Conservation (phyloP, 1,140 invertebrate genomes). For the Brachystomella parvula region DNA sequence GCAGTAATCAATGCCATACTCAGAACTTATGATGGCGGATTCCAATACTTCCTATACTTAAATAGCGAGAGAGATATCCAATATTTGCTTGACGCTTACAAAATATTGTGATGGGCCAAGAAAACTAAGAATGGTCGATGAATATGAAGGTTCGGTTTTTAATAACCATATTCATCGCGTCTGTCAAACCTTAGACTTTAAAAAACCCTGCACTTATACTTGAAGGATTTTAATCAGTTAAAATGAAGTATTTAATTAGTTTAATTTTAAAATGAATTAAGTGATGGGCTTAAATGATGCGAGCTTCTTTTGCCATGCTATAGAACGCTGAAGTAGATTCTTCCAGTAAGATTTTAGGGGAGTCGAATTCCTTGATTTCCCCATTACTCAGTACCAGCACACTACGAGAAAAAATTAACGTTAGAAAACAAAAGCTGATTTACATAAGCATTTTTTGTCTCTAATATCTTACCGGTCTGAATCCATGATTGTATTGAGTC, state of each 20-base stretch:
- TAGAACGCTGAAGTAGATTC: slow-evolving; percentile 44
- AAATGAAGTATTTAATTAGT: not conserved
- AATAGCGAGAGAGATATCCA: too few species aligned
- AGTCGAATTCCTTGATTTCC: slow-evolving; percentile 8
- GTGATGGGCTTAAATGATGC: not conserved
- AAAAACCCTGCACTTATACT: too few species aligned
- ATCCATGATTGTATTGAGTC: slow-evolving; percentile 89
- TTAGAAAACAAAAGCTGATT: not conserved
- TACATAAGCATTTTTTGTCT: not conserved
- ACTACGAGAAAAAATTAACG: slow-evolving; percentile 52
- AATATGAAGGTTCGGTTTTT: not conserved
- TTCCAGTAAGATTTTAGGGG: slow-evolving; percentile 38
- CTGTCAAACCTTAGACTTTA: not conserved
- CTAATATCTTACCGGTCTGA: slow-evolving; percentile 49
- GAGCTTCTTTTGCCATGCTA: not conserved
- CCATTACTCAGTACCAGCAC: not conserved
- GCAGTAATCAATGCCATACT: too few species aligned
- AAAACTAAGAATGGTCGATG: too few species aligned
- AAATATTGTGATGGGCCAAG: too few species aligned
- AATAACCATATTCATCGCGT: not conserved
- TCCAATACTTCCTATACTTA: too few species aligned
- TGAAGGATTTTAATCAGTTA: too few species aligned
- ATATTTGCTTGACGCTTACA: too few species aligned
- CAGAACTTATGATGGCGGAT: too few species aligned
- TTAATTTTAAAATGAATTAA: not conserved